Evolutionary conservation across 1,140 invertebrate species (phyloP).

Genomic region (Drosophila ohnishii): DNA sequence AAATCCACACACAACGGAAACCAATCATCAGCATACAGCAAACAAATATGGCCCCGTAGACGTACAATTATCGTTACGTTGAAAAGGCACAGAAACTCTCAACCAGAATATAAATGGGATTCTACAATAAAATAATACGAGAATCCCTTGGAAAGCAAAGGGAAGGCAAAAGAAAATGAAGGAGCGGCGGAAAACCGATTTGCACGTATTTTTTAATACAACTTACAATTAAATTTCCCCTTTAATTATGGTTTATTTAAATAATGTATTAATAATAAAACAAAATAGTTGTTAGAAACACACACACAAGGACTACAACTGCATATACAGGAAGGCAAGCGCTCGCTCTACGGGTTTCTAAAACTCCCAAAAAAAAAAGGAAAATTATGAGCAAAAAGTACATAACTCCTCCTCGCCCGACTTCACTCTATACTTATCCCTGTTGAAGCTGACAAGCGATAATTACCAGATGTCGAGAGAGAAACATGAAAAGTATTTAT

Average conservation of each 20-base stretch:
- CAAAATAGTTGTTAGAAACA: slow-evolving; percentile 67
- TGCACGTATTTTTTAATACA: slow-evolving; percentile 65
- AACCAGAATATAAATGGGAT: slow-evolving; percentile 41
- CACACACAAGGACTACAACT: slow-evolving; percentile 36
- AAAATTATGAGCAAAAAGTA: slow-evolving; percentile 33
- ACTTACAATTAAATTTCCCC: slow-evolving; percentile 65
- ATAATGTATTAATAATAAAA: slow-evolving; percentile 74
- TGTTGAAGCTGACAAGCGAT: slow-evolving; percentile 23
- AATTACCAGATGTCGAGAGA: slow-evolving; percentile 48
- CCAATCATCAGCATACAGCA: slow-evolving; percentile 42
- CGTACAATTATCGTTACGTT: slow-evolving; percentile 70
- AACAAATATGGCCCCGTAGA: slow-evolving; percentile 54
- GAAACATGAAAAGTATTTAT: slow-evolving; percentile 74
- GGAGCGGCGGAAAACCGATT: slow-evolving; percentile 24
- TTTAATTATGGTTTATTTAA: slow-evolving; percentile 70
- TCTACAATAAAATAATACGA: slow-evolving; percentile 20
- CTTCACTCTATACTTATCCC: slow-evolving; percentile 10
- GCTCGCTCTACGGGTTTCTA: slow-evolving; percentile 65
- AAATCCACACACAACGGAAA: slow-evolving; percentile 34
- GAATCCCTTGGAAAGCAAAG: slow-evolving; percentile 24
- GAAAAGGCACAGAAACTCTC: slow-evolving; percentile 38
- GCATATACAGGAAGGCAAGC: slow-evolving; percentile 54
- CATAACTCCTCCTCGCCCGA: slow-evolving; percentile 28
- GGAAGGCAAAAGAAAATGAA: slow-evolving; percentile 28
- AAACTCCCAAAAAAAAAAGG: slow-evolving; percentile 46